Evolutionary conservation across 2,113 vertebrate genomes (phyloP).

Genomic region (Thamnophis sirtalis): DNA sequence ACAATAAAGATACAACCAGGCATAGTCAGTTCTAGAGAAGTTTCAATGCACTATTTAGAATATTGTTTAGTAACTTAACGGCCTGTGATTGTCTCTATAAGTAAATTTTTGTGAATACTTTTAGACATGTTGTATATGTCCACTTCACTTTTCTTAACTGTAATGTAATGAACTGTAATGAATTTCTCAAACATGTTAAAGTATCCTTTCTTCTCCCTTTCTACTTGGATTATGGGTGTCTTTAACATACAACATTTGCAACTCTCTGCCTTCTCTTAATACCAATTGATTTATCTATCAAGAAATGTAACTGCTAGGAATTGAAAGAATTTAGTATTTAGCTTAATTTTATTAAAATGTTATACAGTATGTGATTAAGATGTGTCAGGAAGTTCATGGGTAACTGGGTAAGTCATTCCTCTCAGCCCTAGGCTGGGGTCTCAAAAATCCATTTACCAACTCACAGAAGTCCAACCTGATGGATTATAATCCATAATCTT

Average conservation of each 20-base stretch:
- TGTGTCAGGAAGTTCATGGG: background rate
- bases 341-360: background rate
- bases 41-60: background rate
- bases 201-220: background rate
- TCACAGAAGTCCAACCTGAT: background rate
- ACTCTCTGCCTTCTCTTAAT: background rate
- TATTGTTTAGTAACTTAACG: background rate
- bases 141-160: background rate
- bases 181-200: background rate
- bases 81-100: background rate
- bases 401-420: background rate
- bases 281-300: background rate
- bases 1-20: background rate
- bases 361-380: background rate
- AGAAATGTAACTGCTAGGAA: background rate
- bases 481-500: background rate
- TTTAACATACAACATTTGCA: background rate
- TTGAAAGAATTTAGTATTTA: background rate
- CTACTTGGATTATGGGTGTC: background rate
- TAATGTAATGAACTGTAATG: no score
- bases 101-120: background rate
- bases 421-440: background rate
- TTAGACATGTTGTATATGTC: background rate
- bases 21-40: background rate
- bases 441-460: background rate